phyloP scores from a whole-genome alignment of 2,888 invertebrate genomes.

The Dryococelus australis region DNA sequence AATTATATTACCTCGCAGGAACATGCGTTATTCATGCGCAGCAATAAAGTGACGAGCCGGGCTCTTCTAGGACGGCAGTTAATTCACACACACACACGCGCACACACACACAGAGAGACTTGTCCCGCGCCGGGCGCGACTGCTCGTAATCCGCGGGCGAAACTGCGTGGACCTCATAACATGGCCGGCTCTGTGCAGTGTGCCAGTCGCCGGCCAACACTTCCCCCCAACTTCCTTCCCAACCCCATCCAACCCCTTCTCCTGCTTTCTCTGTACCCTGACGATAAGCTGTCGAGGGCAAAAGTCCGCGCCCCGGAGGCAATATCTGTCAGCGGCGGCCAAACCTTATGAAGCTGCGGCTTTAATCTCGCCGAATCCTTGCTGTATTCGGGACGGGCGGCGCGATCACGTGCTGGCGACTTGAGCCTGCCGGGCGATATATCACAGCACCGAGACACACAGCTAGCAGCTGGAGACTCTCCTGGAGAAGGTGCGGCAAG shows the following conservation, averaged over 20 bases:
- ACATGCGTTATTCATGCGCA: background rate
- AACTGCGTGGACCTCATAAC: background rate
- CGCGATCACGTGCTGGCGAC: background rate
- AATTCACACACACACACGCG: background rate
- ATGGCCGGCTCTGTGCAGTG: background rate
- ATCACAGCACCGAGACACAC: background rate
- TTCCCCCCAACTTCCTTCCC: background rate
- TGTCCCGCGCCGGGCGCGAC: background rate
- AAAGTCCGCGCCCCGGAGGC: background rate
- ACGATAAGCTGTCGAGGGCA: conserved; percentile 8
- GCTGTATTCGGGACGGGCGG: background rate
- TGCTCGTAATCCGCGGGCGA: background rate
- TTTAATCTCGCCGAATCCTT: background rate
- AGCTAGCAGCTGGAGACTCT: too few species aligned
- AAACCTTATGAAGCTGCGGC: conserved; percentile 6
- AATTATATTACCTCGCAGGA: background rate
- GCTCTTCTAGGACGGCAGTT: background rate
- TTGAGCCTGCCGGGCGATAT: background rate
- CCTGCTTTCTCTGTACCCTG: background rate
- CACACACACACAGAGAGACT: background rate
- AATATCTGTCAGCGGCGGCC: background rate
- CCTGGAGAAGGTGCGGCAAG: too few species aligned
- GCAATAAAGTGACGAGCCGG: background rate
- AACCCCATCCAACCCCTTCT: background rate
- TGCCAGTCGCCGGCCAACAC: background rate